Evolutionary conservation across 2,797 vertebrate genomes (phyloP), one percentile per base, ranked within the genome.

Genomic region (Lagocephalus sceleratus): DNA sequence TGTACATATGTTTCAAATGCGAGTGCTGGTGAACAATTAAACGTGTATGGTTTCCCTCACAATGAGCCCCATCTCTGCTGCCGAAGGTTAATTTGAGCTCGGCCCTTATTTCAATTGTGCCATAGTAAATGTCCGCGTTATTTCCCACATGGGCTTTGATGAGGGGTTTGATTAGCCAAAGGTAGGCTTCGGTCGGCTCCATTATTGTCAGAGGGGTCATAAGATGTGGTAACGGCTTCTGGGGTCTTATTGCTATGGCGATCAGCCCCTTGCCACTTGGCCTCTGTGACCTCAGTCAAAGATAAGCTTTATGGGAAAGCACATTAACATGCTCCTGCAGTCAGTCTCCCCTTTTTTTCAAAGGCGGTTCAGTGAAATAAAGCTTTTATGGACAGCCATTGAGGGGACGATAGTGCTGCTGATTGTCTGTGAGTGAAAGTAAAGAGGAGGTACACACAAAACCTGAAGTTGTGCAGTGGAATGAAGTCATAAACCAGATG

Each of bases 371-470:
- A 76, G 78, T 81, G 81, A 85, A 87, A 87, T 87, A 80, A 74
- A 74, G 77, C 82, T 84, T 94, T 94, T 94, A 93, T 94, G 92
- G 91, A 94, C 79, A 88, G 82, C 75, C 58, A 51, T 83, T 77
- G 88, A 84, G 84, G 71, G 62, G 47, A 68, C 48, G 62, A 63
- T 56, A 71, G 76, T 79, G 11, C 32, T 12, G 77, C 76, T 87
- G 78, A 88, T 88, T 85, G 85, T 77, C 81, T 78, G 44, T 74
- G 77, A 71, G 79, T 78, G 71, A 80, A 84, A 87, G 84, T 84
- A 81, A 84, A 78, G 54, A 49, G 40, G 73, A 74, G 70, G 60
- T 82, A 73, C 84, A 87, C 78, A 82, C 83, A 71, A 58, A 65
- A 76, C 72, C 63, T 56, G 68, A 53, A 63, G 60, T 66, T 19